phyloP scores from a whole-genome alignment of 2,113 vertebrate species.

The Theropithecus gelada region DNA sequence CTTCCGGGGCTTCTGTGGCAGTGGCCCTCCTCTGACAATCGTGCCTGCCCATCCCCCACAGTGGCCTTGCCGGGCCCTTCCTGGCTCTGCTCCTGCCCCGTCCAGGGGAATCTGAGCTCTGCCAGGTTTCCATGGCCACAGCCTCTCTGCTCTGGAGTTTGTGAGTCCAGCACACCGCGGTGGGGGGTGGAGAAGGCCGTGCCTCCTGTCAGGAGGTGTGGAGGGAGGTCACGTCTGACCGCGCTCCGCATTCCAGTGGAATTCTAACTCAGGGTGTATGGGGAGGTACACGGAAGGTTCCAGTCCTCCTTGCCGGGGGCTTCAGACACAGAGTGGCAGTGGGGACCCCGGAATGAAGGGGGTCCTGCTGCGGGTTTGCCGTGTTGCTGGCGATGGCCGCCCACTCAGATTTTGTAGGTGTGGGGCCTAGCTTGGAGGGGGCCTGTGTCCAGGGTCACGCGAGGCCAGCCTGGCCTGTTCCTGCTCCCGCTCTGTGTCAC shows the following conservation, averaged over 20 bases:
- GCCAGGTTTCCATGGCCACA: not conserved
- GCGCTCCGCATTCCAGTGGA: fast-evolving
- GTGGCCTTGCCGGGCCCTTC: not conserved
- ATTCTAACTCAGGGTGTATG: not conserved
- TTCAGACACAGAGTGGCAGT: fast-evolving
- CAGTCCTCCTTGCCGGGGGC: fast-evolving
- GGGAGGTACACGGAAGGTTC: not conserved
- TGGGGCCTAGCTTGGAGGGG: not conserved
- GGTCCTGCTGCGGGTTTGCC: fast-evolving
- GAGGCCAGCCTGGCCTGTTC: not conserved
- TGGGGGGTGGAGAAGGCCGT: fast-evolving
- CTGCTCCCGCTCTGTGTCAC: no score
- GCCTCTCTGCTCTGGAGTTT: not conserved
- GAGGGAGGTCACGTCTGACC: not conserved
- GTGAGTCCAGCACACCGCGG: fast-evolving
- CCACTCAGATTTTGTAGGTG: fast-evolving
- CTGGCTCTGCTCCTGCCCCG: fast-evolving
- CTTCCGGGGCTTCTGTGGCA: no score
- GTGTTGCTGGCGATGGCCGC: fast-evolving
- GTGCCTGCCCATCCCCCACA: fast-evolving
- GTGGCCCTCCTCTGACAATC: no score
- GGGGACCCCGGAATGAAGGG: fast-evolving
- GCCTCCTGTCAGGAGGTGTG: not conserved
- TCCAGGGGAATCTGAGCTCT: not conserved
- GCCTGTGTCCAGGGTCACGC: fast-evolving